Evolutionary conservation across 2,888 invertebrate genomes (phyloP), one percentile per base, ranked within the genome.

Genomic region (Trichacis sp.): DNA sequence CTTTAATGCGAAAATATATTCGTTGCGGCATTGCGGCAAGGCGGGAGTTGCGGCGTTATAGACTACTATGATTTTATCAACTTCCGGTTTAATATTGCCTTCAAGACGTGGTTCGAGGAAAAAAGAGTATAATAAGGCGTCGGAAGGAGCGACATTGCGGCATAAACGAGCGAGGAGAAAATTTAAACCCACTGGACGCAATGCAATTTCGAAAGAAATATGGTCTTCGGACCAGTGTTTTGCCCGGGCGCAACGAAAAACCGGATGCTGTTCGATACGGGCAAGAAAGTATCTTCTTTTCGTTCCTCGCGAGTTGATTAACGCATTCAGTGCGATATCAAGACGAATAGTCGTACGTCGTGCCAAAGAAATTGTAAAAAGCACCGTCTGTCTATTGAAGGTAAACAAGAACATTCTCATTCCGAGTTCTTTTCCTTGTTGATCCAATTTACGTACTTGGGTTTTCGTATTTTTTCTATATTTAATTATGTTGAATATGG

Each of bases 201-300:
- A 63, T 50, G 67, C 68, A 72, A 76, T 75, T 72, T 73, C 55
- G 62, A 51, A 59, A 58, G 69, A 77, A 70, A 72, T 73, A 73
- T 69, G 64, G 40, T 61, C 53, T 54, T 57, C 20, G 55, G 43
- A 30, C 49, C 33, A 8, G 15, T 53, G 54, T 54, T 64, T 62
- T 65, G 49, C 43, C 40, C 20, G 57, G 49, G 43, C 46, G 38
- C 51, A 46, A 46, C 58, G 46, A 36, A 38, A 51, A 58, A 46
- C 51, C 51, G 57, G 42, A 43, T 20, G 29, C 17, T 14, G 33
- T 20, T 12, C 8, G n/a, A 11, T 20, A 45, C 45, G 45, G n/a
- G 42, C 12, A 18, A 42, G n/a, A 42, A n/a, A 42, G 17, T 17
- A 42, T 15, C 17, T 42, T 5, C 42, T 42, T 17, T 20, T 20